Base-by-base conservation (phyloP, 2,797 vertebrate species). In the Sphenopsis melanotis region DNA sequence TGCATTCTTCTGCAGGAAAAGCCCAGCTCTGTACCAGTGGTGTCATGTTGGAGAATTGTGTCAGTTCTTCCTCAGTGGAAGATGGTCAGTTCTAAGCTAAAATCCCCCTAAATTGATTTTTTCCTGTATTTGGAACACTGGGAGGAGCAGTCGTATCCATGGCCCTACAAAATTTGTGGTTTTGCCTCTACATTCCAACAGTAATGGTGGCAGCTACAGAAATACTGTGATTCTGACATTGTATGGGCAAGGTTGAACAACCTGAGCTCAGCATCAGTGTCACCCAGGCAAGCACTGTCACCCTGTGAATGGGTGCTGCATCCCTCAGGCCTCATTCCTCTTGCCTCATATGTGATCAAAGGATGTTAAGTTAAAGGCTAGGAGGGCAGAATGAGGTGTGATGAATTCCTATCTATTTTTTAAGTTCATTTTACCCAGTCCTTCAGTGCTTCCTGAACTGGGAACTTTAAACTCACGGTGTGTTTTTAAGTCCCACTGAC, bases 391-490 rank as follows among this genome's bases (percentile, higher is more conserved):
- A 24, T 2, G 3, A 82, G 63, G 6, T 69, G 34, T 57, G 75
- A 53, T 49, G 24, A 78, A 75, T 76, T 46, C 59, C 42, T 27
- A 18, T 12, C 17, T 44, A 1, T 61, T 57, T 84, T 81, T 68
- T 0, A n/a, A 82, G 69, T 61, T 49, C 2, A 11, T 82, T 83
- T 90, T 30, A 63, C 41, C 44, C 27, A 13, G 46, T 74, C 23
- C 21, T 82, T 71, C 2, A 2, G 17, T 82, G 11, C 36, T 71
- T 91, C 32, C 60, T 91, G 56, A 80, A 36, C 30, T 27, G 27
- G 24, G 37, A 68, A 41, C 37, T 49, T 75, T 42, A 72, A 84
- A 39, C 27, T 30, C 0, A 0, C 0, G 4, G 7, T 70, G 36
- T 46, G 4, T 74, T 93, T 76, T 55, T 53, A 64, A 87, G 56